These are phyloP conservation scores for Vanessa cardui DNA, from an alignment of 2,888 invertebrate species.

Conservation along the genomic window DNA sequence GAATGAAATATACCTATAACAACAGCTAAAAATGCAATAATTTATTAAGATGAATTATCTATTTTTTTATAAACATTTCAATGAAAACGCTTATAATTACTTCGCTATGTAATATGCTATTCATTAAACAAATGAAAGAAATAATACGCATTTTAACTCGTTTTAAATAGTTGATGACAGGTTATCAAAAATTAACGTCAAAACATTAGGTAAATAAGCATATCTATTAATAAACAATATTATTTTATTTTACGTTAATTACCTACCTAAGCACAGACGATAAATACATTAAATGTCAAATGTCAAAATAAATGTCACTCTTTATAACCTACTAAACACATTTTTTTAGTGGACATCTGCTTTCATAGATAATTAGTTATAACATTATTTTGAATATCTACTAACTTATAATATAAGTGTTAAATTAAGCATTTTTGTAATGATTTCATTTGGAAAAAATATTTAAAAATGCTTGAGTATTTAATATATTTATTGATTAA, in stretches of 20 bases:
- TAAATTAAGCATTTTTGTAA: too few relatives aligned
- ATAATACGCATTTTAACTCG: background rate
- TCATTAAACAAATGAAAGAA: background rate
- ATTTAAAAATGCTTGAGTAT: too few relatives aligned
- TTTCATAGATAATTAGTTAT: too few relatives aligned
- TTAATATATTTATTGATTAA: background rate
- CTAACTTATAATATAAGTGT: too few relatives aligned
- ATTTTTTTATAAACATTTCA: background rate
- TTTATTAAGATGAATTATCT: background rate
- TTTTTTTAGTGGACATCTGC: background rate
- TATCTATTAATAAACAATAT: background rate
- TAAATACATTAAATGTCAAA: background rate
- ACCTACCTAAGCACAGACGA: background rate
- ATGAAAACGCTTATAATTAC: background rate
- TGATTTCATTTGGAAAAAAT: too few relatives aligned
- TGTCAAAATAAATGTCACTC: conserved; percentile 1
- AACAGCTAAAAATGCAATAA: background rate
- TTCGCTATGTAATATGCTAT: background rate
- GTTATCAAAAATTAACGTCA: background rate
- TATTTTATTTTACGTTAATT: background rate
- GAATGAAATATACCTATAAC: background rate
- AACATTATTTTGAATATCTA: too few relatives aligned
- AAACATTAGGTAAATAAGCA: background rate
- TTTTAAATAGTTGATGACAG: background rate
- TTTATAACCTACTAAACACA: background rate